Evolutionary conservation across 30 jellyfish, hydroid and myxozoan genomes (phyloP).

Genomic region (Hydra vulgaris): DNA sequence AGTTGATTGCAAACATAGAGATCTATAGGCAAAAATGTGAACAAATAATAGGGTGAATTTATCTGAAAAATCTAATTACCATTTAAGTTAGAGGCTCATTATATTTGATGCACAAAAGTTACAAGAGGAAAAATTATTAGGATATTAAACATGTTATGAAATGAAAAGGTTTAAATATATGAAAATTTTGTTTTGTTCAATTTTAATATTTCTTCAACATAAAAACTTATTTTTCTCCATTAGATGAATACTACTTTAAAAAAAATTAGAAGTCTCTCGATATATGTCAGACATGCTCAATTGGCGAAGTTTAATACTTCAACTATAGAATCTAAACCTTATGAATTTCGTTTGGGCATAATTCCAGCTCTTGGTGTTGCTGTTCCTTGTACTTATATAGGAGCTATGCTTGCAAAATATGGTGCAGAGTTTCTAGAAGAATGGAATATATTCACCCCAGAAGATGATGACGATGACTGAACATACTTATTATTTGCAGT

Average conservation of each 20-base stretch:
- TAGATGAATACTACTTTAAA: neutral
- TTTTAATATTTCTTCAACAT: no score
- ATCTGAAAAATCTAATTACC: no score
- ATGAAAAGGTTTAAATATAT: no score
- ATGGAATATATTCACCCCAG: slow-evolving; percentile 82
- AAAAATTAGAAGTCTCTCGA: neutral
- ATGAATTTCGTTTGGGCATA: slow-evolving; percentile 35
- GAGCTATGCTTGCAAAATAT: slow-evolving; percentile 54
- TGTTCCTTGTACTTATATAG: slow-evolving; percentile 45
- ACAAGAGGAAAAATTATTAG: no score
- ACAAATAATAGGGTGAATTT: no score
- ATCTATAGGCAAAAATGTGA: no score
- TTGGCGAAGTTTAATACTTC: neutral
- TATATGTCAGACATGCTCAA: neutral
- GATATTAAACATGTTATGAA: no score
- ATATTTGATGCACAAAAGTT: no score
- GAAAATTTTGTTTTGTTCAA: no score
- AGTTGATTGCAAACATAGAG: no score
- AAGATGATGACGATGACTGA: slow-evolving; percentile 59
- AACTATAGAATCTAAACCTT: neutral
- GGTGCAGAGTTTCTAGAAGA: slow-evolving; percentile 82
- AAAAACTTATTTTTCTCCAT: no score
- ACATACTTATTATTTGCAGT: neutral
- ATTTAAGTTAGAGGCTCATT: no score
- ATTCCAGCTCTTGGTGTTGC: slow-evolving; percentile 27